Conservation (phyloP, 92 coral and sea anemone genomes). For the Umimayanthus kanabou region DNA sequence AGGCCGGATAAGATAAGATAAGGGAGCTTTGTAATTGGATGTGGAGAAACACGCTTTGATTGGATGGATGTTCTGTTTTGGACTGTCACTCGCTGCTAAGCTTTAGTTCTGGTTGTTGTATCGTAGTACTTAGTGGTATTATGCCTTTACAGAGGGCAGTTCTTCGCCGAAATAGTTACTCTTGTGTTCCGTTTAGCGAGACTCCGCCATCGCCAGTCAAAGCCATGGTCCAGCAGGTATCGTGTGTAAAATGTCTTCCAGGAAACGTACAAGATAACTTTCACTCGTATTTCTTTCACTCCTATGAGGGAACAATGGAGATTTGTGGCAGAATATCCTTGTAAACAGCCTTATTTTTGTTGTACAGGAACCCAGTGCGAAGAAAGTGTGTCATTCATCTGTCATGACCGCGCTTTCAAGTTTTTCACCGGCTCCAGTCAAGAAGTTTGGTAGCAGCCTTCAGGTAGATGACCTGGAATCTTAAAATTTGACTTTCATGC, state of each 20-base stretch:
- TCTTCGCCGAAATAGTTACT: constrained; percentile 34
- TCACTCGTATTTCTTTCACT: constrained; percentile 10
- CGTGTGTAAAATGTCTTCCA: constrained; percentile 14
- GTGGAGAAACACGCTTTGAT: neutral
- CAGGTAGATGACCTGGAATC: constrained; percentile 13
- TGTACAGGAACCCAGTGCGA: constrained; percentile 57
- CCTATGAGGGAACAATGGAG: constrained; percentile 16
- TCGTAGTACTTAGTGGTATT: neutral
- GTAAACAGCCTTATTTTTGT: constrained; percentile 10
- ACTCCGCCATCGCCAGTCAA: constrained; percentile 30
- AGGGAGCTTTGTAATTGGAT: constrained; percentile 10
- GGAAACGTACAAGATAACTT: constrained; percentile 18
- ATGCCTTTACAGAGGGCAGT: constrained; percentile 46
- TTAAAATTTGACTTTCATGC: neutral
- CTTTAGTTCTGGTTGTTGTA: constrained; percentile 7
- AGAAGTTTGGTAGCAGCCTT: constrained; percentile 48
- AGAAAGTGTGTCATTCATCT: constrained; percentile 58
- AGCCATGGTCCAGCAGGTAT: constrained; percentile 37
- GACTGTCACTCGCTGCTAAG: constrained; percentile 25
- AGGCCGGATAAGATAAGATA: constrained; percentile 22
- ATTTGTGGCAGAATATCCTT: constrained; percentile 18
- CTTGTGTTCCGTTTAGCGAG: constrained; percentile 34
- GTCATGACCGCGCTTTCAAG: constrained; percentile 49
- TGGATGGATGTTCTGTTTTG: constrained; percentile 5
- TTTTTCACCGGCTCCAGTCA: constrained; percentile 54